These are phyloP conservation scores for Leucophenga montana DNA, from an alignment of 2,888 invertebrate species.

Conservation along the genomic window DNA sequence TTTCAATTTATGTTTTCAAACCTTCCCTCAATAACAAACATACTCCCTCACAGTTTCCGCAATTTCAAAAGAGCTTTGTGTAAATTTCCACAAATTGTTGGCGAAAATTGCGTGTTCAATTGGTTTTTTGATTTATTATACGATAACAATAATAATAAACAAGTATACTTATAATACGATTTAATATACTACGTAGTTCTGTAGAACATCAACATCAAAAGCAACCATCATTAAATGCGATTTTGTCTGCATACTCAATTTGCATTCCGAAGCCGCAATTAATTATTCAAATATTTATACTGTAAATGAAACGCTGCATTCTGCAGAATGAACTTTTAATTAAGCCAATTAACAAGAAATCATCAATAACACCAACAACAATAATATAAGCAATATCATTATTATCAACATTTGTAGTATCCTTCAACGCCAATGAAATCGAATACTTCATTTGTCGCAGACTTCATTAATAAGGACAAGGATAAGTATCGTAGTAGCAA, in stretches of 20 bases:
- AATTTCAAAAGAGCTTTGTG: not conserved
- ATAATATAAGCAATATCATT: not conserved
- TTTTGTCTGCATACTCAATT: conserved; percentile 11
- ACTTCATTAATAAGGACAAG: too few relatives aligned
- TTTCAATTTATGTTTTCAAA: not conserved
- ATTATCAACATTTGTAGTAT: not conserved
- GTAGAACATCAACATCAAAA: conserved; percentile 26
- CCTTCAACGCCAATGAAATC: too few relatives aligned
- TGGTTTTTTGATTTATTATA: too few relatives aligned
- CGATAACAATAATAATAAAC: too few relatives aligned
- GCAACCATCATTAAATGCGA: conserved; percentile 45
- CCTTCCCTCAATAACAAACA: not conserved
- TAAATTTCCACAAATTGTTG: too few relatives aligned
- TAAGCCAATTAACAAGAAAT: conserved; percentile 13
- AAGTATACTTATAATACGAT: too few relatives aligned
- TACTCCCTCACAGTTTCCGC: not conserved
- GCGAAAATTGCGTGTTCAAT: too few relatives aligned
- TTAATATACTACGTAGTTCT: not conserved
- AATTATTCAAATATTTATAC: conserved; percentile 8
- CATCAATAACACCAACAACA: not conserved
- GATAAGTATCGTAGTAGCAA: not conserved
- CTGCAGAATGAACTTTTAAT: conserved; percentile 6
- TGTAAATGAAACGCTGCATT: not conserved
- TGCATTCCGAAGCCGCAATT: conserved; percentile 2
- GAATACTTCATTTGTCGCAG: too few relatives aligned